Conservation (phyloP, 2,797 vertebrate genomes). For the Iguana delicatissima region DNA sequence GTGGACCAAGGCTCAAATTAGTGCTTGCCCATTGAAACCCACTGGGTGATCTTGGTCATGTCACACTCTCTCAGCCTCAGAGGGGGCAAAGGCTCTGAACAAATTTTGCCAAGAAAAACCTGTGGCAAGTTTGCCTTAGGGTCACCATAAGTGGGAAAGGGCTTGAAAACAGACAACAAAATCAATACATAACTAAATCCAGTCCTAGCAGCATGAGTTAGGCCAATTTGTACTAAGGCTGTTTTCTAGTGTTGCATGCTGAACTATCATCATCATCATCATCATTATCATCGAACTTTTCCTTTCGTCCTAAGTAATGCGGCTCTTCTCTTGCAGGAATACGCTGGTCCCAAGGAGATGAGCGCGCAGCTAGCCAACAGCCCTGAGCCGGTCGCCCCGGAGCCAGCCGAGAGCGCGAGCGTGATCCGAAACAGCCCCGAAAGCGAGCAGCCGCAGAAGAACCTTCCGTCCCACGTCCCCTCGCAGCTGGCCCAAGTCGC, state of each 20-base stretch:
- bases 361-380: conserved; percentile 82
- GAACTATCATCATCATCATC: too few relatives aligned
- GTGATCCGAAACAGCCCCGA: conserved; percentile 82
- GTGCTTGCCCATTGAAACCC: too few relatives aligned
- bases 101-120: too few relatives aligned
- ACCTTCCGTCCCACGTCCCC: conserved; percentile 67
- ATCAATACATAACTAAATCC: too few relatives aligned
- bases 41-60: too few relatives aligned
- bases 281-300: neutral
- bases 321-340: conserved; percentile 86
- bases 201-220: too few relatives aligned
- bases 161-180: too few relatives aligned
- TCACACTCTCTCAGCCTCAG: too few relatives aligned
- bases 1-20: too few relatives aligned
- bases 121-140: too few relatives aligned
- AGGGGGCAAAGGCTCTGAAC: too few relatives aligned
- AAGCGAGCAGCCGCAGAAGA: conserved; percentile 67
- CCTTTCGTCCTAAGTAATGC: conserved; percentile 33
- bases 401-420: conserved; percentile 79
- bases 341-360: conserved; percentile 87
- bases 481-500: conserved; percentile 75
- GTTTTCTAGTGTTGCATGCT: neutral
- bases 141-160: too few relatives aligned
- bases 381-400: conserved; percentile 76
- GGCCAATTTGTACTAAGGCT: neutral